A percentile compares a stretch with the other conserved stretches of the same genome.
phyloP scores from a whole-genome alignment of 2,888 invertebrate species.

The Hydropsyche betteni region DNA sequence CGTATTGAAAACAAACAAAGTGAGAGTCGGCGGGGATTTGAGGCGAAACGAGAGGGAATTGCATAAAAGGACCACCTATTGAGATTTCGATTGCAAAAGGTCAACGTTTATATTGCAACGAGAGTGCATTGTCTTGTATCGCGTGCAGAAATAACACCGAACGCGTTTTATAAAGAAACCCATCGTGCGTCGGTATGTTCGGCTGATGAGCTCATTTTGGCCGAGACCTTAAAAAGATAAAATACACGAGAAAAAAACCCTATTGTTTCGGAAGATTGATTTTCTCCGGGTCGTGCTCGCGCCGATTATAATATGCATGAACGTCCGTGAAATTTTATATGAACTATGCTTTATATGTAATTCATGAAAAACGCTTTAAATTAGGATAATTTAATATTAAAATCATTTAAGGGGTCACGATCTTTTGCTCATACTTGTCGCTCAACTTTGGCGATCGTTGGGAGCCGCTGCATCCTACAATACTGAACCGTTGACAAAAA shows the following conservation, averaged over 20 bases:
- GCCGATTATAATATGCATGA: no score
- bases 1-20: conserved; percentile 3
- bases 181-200: not conserved
- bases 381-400: no score
- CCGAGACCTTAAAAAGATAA: not conserved
- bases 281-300: no score
- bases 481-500: no score
- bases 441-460: no score
- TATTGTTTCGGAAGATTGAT: no score
- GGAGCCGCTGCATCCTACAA: no score
- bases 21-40: not conserved
- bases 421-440: no score
- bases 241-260: no score
- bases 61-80: conserved; percentile 50
- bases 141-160: conserved; percentile 15
- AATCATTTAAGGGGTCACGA: no score
- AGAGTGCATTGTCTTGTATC: conserved; percentile 32
- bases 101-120: conserved; percentile 26
- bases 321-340: not conserved
- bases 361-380: no score
- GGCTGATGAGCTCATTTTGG: conserved; percentile 22
- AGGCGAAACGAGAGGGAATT: conserved; percentile 45
- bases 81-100: conserved; percentile 30
- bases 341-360: not conserved
- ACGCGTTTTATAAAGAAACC: conserved; percentile 18